phyloP scores from a whole-genome alignment of 2,113 vertebrate species.

The Etheostoma spectabile region DNA sequence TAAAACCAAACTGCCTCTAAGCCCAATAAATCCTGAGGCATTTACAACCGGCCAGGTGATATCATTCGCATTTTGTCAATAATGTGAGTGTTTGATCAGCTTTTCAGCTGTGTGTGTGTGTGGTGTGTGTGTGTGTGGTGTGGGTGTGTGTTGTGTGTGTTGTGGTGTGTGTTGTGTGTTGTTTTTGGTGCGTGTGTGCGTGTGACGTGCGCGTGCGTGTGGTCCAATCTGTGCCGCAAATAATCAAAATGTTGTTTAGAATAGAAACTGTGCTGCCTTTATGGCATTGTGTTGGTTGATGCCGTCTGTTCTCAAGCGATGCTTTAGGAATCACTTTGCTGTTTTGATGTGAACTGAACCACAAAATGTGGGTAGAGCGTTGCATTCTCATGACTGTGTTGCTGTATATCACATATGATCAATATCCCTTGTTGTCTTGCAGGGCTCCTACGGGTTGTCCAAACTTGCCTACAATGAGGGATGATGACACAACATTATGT shows the following conservation, averaged over 20 bases:
- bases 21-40: not conserved
- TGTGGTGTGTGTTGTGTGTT: too few species aligned
- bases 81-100: not conserved
- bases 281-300: slow-evolving; percentile 44
- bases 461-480: slow-evolving; percentile 97
- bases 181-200: not conserved
- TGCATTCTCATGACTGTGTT: not conserved
- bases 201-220: too few species aligned
- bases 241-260: slow-evolving; percentile 61
- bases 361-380: not conserved
- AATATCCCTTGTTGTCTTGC: slow-evolving; percentile 49
- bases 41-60: slow-evolving; percentile 4
- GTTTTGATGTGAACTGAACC: not conserved
- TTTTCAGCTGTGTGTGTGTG: slow-evolving; percentile 5
- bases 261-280: slow-evolving; percentile 33
- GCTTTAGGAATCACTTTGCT: slow-evolving; percentile 9
- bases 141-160: not conserved
- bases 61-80: not conserved
- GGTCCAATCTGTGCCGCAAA: too few species aligned
- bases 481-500: slow-evolving; percentile 97
- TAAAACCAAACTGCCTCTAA: not conserved
- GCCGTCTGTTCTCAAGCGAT: slow-evolving; percentile 45
- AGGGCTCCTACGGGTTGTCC: slow-evolving; percentile 99
- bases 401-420: not conserved
- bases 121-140: slow-evolving; percentile 53